Percentiles rank a stretch among this genome's conserved stretches.
phyloP scores from a whole-genome alignment of 2,797 vertebrate species.

The Glossophaga mutica region DNA sequence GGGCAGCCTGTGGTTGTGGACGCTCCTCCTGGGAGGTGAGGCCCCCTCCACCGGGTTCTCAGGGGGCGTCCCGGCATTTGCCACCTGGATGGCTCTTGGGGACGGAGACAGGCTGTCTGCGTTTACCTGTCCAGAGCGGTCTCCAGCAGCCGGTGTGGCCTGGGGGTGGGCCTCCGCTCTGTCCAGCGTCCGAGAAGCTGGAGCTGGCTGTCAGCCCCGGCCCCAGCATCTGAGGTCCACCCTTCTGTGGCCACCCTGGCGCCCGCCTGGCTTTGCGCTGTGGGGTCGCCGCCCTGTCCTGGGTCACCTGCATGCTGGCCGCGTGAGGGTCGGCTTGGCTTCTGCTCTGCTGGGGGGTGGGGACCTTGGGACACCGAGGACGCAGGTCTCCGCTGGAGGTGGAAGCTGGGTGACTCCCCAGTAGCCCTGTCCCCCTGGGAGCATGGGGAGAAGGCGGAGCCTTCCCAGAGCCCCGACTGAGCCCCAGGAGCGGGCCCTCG shows the following conservation, averaged over 20 bases:
- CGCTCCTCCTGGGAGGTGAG: background rate
- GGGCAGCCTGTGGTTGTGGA: background rate
- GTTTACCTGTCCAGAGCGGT: background rate
- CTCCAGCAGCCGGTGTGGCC: rapidly evolving
- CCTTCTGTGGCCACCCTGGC: rapidly evolving
- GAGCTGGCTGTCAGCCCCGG: background rate
- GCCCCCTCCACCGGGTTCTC: rapidly evolving
- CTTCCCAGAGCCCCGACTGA: rapidly evolving
- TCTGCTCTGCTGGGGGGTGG: rapidly evolving
- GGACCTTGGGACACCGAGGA: rapidly evolving
- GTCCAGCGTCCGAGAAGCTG: background rate
- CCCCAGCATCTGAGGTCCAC: too few relatives aligned
- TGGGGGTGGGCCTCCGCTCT: background rate
- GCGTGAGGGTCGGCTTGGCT: rapidly evolving
- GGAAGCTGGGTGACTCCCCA: background rate
- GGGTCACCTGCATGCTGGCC: rapidly evolving
- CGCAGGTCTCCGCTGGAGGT: rapidly evolving
- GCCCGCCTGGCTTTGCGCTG: background rate
- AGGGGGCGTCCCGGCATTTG: background rate
- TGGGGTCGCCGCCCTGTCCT: rapidly evolving
- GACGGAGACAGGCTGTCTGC: background rate
- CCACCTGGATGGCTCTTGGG: background rate
- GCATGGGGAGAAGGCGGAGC: background rate
- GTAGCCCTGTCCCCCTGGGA: rapidly evolving
- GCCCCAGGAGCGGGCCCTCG: background rate